Evolutionary conservation across 2,797 vertebrate species (phyloP), one percentile per base, ranked within the genome.

Genomic region (Lates japonicus): DNA sequence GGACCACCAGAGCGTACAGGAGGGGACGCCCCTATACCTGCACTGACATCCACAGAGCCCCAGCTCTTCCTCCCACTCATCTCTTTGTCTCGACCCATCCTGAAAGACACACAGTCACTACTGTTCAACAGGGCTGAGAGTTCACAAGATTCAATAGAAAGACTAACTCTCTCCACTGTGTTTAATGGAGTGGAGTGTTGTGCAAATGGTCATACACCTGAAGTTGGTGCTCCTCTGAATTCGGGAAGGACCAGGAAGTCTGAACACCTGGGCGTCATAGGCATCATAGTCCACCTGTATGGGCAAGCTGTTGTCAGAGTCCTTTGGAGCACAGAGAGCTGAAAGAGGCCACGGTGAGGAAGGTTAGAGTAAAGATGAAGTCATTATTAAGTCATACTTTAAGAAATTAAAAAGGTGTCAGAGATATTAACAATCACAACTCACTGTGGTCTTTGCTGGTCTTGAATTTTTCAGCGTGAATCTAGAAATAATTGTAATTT

Each of bases 211-310:
- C 5, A 29, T 4, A 31, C 72, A 98, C 98, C 97, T 97, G 93
- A 97, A 97, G 69, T 96, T 96, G 87, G 95, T 94, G 20, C 95
- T 96, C 76, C 97, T 96, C 86, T 98, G 98, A 39, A 96, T 95
- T 74, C 97, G 94, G 20, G 97, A 96, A 0, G 98, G 98, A 71
- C 98, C 98, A 0, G 98, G 98, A 13, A 99, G 95, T 29, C 97
- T 81, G 89, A 99, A 99, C 55, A 99, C 98, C 92, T 97, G 97
- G 19, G 96, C 96, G 9, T 99, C 98, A 0, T 98, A 96, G 10
- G 96, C 98, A 9, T 98, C 97, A 1, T 99, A 99, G 92, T 99
- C 98, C 3, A 99, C 97, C 93, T 99, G 98, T 82, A 99, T 99
- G 1, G 97, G 98, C 19, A 99, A 93, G 33, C 97, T 95, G 72